These are phyloP conservation scores for Unio delphinus DNA, from an alignment of 2,888 invertebrate genomes.

Conservation along the genomic window DNA sequence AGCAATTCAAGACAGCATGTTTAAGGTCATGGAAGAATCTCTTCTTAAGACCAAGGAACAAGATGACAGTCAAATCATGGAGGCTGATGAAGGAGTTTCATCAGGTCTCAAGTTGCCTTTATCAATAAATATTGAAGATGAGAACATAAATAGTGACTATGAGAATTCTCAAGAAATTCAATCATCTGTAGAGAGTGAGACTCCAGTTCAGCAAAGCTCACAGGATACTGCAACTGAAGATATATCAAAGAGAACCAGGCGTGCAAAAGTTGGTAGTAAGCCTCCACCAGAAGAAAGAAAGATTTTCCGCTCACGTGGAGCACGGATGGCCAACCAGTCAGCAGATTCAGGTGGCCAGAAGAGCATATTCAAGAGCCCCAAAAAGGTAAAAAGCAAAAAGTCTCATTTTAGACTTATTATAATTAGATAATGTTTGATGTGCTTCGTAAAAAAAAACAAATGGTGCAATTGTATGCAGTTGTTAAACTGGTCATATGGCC, in stretches of 20 bases:
- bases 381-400: slow-evolving; percentile 42
- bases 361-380: slow-evolving; percentile 51
- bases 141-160: not conserved
- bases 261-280: slow-evolving; percentile 6
- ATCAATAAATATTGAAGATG: not conserved
- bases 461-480: too few relatives aligned
- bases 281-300: slow-evolving; percentile 47
- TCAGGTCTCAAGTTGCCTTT: slow-evolving; percentile 2
- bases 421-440: not conserved
- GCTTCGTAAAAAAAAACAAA: not conserved
- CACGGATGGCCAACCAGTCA: slow-evolving; percentile 15
- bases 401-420: not conserved
- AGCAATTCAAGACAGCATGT: not conserved
- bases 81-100: not conserved
- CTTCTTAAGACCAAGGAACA: slow-evolving; percentile 5
- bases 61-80: not conserved
- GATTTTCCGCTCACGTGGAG: slow-evolving; percentile 58
- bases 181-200: slow-evolving; percentile 3
- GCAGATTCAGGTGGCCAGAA: slow-evolving; percentile 26
- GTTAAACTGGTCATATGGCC: too few relatives aligned
- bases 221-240: not conserved
- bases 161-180: slow-evolving; percentile 2
- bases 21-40: slow-evolving; percentile 3
- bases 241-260: slow-evolving; percentile 4
- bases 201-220: slow-evolving; percentile 3